A percentile compares a stretch with the other conserved stretches of the same genome.
These are phyloP conservation scores for Spermophilus dauricus DNA, from an alignment of 2,113 vertebrate species.

Conservation along the genomic window DNA sequence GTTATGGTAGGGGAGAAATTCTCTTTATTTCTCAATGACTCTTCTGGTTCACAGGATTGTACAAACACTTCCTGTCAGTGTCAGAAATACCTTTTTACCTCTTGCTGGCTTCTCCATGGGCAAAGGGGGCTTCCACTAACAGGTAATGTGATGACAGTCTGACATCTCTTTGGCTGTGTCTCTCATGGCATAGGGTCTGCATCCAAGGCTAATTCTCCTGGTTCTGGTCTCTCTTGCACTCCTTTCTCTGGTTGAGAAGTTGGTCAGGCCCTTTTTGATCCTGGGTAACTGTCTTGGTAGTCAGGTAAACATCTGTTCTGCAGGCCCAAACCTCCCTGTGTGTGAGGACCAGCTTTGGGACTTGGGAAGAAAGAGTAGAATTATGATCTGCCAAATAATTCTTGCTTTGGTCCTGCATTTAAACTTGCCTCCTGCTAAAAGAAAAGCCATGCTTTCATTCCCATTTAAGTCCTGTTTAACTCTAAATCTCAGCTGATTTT, in stretches of 20 bases:
- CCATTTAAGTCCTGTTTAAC: neutral
- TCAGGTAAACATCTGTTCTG: neutral
- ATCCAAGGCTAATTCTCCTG: neutral
- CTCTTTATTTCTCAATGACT: slow-evolving; percentile 36
- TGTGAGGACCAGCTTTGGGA: neutral
- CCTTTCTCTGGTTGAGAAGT: neutral
- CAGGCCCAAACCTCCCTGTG: neutral
- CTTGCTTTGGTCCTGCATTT: neutral
- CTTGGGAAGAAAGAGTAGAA: neutral
- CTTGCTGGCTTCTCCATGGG: neutral
- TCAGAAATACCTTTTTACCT: neutral
- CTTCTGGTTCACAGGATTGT: neutral
- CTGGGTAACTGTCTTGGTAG: neutral
- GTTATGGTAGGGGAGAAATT: neutral
- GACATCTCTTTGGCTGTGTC: neutral
- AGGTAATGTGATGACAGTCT: neutral
- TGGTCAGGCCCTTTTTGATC: neutral
- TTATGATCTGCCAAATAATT: neutral
- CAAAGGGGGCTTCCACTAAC: too few species aligned
- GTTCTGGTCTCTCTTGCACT: neutral
- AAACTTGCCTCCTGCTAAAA: slow-evolving; percentile 1
- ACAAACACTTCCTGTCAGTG: neutral
- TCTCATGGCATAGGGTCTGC: neutral
- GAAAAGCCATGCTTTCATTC: neutral
- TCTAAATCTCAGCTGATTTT: neutral